Evolutionary conservation across 2,797 vertebrate genomes (phyloP).

Genomic region (Avahi laniger): DNA sequence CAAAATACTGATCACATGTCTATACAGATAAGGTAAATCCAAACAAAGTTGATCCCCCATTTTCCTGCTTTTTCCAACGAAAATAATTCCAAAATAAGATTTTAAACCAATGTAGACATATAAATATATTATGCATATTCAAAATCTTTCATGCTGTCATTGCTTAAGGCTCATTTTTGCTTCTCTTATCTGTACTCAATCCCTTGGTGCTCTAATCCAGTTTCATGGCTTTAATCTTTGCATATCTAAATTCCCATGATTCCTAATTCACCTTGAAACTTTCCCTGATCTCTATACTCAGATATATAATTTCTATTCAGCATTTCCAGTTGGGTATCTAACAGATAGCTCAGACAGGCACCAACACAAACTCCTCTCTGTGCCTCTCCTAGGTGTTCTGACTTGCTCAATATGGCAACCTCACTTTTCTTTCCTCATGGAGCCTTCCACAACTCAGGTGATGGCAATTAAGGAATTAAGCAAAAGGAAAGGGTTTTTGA

Average conservation of each 20-base stretch:
- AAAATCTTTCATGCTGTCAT: background rate
- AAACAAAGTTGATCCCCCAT: background rate
- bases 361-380: background rate
- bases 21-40: background rate
- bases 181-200: background rate
- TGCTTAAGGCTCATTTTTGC: background rate
- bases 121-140: background rate
- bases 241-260: background rate
- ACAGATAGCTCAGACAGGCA: background rate
- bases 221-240: background rate
- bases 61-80: background rate
- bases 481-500: background rate
- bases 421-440: rapidly evolving
- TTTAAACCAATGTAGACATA: background rate
- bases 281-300: background rate
- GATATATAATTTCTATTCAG: background rate
- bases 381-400: background rate
- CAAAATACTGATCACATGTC: background rate
- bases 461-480: background rate
- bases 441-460: background rate
- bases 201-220: background rate
- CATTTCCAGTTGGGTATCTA: background rate
- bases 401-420: background rate
- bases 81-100: background rate
- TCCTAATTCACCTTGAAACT: background rate